Conservation (phyloP, 2,888 invertebrate genomes). For the Conchocele bisecta region DNA sequence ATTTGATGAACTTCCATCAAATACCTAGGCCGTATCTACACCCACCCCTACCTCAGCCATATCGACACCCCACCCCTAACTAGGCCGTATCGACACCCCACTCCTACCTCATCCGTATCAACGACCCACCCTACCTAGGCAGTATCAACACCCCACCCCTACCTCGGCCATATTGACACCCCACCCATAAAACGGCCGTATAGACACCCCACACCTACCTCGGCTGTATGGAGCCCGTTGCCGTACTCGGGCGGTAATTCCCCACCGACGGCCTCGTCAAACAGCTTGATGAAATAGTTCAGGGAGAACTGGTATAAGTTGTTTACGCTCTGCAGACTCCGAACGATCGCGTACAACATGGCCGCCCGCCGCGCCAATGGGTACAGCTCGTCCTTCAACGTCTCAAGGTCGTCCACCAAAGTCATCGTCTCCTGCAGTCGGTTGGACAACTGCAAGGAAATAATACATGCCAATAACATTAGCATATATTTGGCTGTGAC, state of each 20-base stretch:
- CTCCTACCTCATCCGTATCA: too few species aligned
- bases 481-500: too few species aligned
- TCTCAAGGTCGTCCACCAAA: constrained; percentile 75
- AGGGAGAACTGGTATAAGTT: constrained; percentile 80
- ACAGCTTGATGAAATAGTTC: constrained; percentile 78
- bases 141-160: too few species aligned
- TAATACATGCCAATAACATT: too few species aligned
- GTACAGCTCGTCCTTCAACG: constrained; percentile 78
- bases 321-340: constrained; percentile 74
- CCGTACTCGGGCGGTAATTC: constrained; percentile 72
- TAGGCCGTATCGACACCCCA: too few species aligned
- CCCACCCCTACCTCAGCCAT: too few species aligned
- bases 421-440: constrained; percentile 69
- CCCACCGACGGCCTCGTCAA: constrained; percentile 81
- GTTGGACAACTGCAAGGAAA: constrained; percentile 72
- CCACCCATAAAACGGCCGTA: too few species aligned
- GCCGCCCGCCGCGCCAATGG: constrained; percentile 79
- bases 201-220: constrained; percentile 28
- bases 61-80: too few species aligned
- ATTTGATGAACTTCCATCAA: too few species aligned
- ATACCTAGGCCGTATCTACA: too few species aligned
- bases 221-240: constrained; percentile 40
- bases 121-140: too few species aligned
- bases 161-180: too few species aligned
- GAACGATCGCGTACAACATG: constrained; percentile 77